Base-by-base conservation (phyloP, 2,888 invertebrate species). In the Cartodere bifasciata region DNA sequence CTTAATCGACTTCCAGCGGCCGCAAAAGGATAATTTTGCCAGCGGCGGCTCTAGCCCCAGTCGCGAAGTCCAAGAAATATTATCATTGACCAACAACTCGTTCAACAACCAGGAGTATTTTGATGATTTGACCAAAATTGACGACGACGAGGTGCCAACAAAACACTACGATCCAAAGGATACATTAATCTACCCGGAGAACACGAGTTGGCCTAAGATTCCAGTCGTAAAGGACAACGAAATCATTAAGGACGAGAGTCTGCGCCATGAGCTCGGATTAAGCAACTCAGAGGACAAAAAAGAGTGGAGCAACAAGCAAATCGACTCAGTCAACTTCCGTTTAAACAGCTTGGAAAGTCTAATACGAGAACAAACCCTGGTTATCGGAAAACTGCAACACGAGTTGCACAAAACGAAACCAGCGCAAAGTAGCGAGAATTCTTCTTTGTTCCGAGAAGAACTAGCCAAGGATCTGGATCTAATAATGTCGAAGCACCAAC, bases 41-140 rank as follows among this genome's bases (percentile, higher is more conserved):
- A 85, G 85, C 29, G 83, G 80, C n/a, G 84, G 84, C 9, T 87
- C 87, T 36, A 87, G 86, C 55, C 87, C 90, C 4, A 87, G 87
- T 48, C 68, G 86, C 13, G 90, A 91, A 62, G 90, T 90, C 13
- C 78, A 85, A 53, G 81, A 88, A 62, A 90, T 90, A 43, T 66
- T 90, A 55, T 75, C 79, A 4, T 68, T 78, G 23, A 75, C 74
- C 42, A 71, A 71, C 37, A 44, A 44, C 6, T 43, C 39, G 4
- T 52, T 47, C 34, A 43, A 38, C 32, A 47, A 43, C 12, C 55
- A 56, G 32, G 57, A 58, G 31, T 57, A 50, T 40, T 58, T 53
- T 31, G 55, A 56, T 20, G 54, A 52, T 40, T 37, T 56, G 17
- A 44, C 49, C 2, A 55, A 53, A 39, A 28, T 49, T 14, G 42